These are phyloP conservation scores for Clarias magur DNA, from an alignment of 2,113 vertebrate genomes.

Conservation along the genomic window DNA sequence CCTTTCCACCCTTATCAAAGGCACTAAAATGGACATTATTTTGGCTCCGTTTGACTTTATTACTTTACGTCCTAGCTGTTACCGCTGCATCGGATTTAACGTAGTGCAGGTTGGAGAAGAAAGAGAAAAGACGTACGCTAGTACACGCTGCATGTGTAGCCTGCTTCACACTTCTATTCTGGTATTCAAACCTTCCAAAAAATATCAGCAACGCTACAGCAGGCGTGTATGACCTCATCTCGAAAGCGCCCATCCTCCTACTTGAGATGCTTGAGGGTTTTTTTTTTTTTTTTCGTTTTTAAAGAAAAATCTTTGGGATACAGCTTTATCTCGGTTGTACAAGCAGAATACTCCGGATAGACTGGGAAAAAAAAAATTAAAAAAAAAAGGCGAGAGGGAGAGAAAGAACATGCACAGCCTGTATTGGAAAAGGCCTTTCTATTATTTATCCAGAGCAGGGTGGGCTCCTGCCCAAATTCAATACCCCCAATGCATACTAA, in stretches of 20 bases:
- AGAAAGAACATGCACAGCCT: constrained; percentile 27
- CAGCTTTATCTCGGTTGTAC: neutral
- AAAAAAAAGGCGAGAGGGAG: neutral
- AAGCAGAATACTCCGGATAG: neutral
- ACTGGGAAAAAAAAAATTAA: constrained; percentile 3
- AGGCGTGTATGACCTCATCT: constrained; percentile 35
- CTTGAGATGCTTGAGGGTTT: neutral
- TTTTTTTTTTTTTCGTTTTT: neutral
- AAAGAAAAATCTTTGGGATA: neutral
- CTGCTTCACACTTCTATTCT: neutral
- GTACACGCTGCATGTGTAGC: neutral
- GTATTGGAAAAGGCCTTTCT: constrained; percentile 36
- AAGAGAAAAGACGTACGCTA: neutral
- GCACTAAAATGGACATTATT: neutral
- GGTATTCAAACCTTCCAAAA: neutral
- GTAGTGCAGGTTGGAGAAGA: neutral
- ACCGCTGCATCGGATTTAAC: neutral
- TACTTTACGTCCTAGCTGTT: neutral
- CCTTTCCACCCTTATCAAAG: neutral
- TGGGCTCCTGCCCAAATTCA: constrained; percentile 3
- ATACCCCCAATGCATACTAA: neutral
- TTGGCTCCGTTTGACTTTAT: neutral
- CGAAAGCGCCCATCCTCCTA: constrained; percentile 11
- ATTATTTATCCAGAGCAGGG: constrained; percentile 54
- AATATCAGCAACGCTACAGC: neutral